Evolutionary conservation across 1,140 invertebrate genomes (phyloP).

Genomic region (Platyura marginata): DNA sequence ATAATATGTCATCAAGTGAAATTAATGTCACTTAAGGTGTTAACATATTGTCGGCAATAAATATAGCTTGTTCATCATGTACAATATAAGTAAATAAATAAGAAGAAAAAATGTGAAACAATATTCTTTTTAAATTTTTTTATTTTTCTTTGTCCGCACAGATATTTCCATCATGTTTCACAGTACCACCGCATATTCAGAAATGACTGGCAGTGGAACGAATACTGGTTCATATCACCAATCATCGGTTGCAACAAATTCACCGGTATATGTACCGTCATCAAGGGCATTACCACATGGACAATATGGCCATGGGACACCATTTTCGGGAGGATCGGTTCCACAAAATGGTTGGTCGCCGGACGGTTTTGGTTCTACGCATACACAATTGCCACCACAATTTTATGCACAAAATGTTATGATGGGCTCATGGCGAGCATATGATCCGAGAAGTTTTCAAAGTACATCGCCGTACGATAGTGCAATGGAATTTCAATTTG

Average conservation of each 20-base stretch:
- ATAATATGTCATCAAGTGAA: too few species aligned
- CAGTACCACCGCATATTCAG: slow-evolving; percentile 15
- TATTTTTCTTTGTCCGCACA: too few species aligned
- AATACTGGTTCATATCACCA: slow-evolving; percentile 23
- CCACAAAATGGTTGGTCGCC: slow-evolving; percentile 19
- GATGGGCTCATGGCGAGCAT: slow-evolving; percentile 62
- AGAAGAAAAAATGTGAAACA: too few species aligned
- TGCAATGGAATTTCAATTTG: slow-evolving; percentile 61
- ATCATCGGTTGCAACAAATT: slow-evolving; percentile 21
- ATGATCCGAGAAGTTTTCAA: slow-evolving; percentile 52
- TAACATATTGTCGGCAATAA: too few species aligned
- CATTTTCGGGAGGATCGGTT: slow-evolving; percentile 10
- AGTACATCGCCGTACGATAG: slow-evolving; percentile 56
- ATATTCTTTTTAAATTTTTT: too few species aligned
- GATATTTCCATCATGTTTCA: slow-evolving; percentile 24
- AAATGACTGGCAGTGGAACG: slow-evolving; percentile 19
- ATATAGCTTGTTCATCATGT: too few species aligned
- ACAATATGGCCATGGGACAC: slow-evolving; percentile 22
- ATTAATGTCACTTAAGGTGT: too few species aligned
- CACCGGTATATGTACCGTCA: slow-evolving; percentile 32
- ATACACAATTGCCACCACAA: slow-evolving; percentile 30
- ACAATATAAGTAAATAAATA: too few species aligned
- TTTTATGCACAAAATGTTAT: slow-evolving; percentile 55
- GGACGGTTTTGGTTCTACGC: slow-evolving; percentile 16
- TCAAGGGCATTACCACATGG: slow-evolving; percentile 24